These are phyloP conservation scores for Noctua fimbriata DNA, from an alignment of 2,888 invertebrate genomes.

Conservation along the genomic window DNA sequence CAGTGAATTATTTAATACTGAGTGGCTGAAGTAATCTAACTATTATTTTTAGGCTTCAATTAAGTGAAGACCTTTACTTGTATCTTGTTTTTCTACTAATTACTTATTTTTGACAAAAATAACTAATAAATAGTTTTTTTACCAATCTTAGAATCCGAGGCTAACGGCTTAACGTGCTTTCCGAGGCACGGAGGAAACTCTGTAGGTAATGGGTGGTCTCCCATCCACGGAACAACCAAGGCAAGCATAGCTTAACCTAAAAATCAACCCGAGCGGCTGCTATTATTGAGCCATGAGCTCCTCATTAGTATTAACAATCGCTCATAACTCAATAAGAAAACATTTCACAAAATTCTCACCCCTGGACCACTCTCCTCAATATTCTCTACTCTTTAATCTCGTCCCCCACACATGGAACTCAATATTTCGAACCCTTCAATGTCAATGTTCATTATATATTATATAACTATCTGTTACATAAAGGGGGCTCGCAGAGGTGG, in stretches of 20 bases:
- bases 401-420: conserved; percentile 8
- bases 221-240: too few species aligned
- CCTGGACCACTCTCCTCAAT: conserved; percentile 13
- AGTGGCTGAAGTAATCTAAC: background rate
- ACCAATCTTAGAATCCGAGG: background rate
- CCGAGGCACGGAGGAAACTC: too few species aligned
- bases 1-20: background rate
- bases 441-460: conserved; percentile 54
- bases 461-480: conserved; percentile 46
- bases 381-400: conserved; percentile 42
- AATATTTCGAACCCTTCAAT: conserved; percentile 60
- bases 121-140: background rate
- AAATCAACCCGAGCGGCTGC: too few species aligned
- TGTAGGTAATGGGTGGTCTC: too few species aligned
- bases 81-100: background rate
- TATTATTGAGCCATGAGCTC: too few species aligned
- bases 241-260: too few species aligned
- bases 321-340: background rate
- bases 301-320: background rate
- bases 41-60: background rate
- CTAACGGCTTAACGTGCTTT: too few species aligned
- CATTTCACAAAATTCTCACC: background rate
- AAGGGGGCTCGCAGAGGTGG: conserved; percentile 46
- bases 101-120: too few species aligned
- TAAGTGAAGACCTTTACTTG: background rate